Evolutionary conservation across 1,140 invertebrate genomes (phyloP).

Genomic region (Bactericera cockerelli): DNA sequence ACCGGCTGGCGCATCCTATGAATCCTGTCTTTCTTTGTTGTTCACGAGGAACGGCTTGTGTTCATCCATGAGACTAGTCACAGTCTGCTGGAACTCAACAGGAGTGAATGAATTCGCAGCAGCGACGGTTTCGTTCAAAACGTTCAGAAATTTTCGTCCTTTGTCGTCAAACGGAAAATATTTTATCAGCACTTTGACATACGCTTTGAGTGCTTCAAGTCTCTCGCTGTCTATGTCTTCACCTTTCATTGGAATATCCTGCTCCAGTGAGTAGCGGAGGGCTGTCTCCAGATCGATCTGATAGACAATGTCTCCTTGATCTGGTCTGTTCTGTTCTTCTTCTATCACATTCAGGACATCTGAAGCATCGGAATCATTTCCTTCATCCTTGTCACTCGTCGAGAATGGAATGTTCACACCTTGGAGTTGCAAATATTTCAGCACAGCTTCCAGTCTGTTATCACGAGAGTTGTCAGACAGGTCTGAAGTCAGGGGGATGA

Average conservation of each 20-base stretch:
- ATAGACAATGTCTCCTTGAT: conserved; percentile 42
- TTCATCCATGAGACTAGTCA: conserved; percentile 34
- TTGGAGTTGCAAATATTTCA: conserved; percentile 32
- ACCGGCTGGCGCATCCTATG: conserved; percentile 69
- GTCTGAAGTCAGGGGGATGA: neutral
- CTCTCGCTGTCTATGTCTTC: conserved; percentile 45
- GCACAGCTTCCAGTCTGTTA: conserved; percentile 23
- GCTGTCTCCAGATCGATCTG: conserved; percentile 76
- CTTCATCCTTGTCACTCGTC: conserved; percentile 8
- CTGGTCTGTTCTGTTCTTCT: conserved; percentile 11
- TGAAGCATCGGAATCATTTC: conserved; percentile 10
- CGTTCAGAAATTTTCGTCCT: conserved; percentile 44
- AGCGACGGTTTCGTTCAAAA: conserved; percentile 33
- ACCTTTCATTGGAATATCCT: conserved; percentile 59
- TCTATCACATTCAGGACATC: neutral
- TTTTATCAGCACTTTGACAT: conserved; percentile 47
- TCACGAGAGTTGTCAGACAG: neutral
- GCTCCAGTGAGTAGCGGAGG: conserved; percentile 55
- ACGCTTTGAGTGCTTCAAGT: conserved; percentile 52
- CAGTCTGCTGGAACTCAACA: conserved; percentile 35
- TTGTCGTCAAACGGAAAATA: conserved; percentile 56
- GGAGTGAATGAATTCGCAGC: conserved; percentile 36
- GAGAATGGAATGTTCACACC: conserved; percentile 23
- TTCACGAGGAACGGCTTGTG: conserved; percentile 37
- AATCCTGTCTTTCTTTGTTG: conserved; percentile 42